Evolutionary conservation across 2,113 vertebrate species (phyloP).

Genomic region (Eublepharis macularius): DNA sequence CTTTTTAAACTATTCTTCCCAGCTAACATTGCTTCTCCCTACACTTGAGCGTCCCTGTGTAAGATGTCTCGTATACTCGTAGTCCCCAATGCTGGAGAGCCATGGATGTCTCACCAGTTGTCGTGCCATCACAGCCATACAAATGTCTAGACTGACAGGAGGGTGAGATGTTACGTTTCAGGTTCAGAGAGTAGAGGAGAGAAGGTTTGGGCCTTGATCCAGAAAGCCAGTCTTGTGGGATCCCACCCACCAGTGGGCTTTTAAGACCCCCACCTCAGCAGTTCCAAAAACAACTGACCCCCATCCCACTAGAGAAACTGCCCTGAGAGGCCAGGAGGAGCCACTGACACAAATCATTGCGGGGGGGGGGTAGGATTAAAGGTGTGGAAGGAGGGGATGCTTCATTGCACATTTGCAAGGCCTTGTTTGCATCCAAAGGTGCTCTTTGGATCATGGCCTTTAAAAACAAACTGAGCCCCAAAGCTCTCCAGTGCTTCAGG

Average conservation of each 20-base stretch:
- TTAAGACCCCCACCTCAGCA: background rate
- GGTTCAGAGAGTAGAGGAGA: background rate
- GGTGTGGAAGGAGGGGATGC: too few species aligned
- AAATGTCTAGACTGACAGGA: background rate
- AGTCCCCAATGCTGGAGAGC: background rate
- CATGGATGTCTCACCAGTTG: background rate
- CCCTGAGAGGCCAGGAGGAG: too few species aligned
- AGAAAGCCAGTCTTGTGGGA: too few species aligned
- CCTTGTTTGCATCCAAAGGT: background rate
- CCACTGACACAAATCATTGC: too few species aligned
- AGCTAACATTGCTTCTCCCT: too few species aligned
- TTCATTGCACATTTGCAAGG: background rate
- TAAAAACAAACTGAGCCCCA: too few species aligned
- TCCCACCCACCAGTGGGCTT: background rate
- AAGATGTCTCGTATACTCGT: too few species aligned
- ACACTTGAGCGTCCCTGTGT: too few species aligned
- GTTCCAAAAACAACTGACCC: background rate
- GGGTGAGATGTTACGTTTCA: background rate
- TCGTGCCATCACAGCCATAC: background rate
- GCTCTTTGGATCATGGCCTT: background rate
- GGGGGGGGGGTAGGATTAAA: background rate
- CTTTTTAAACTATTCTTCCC: too few species aligned
- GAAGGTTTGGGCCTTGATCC: background rate
- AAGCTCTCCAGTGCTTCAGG: too few species aligned
- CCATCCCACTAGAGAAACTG: background rate